These are phyloP conservation scores for Alloplasta piceator DNA, from an alignment of 2,888 invertebrate species.

Conservation along the genomic window DNA sequence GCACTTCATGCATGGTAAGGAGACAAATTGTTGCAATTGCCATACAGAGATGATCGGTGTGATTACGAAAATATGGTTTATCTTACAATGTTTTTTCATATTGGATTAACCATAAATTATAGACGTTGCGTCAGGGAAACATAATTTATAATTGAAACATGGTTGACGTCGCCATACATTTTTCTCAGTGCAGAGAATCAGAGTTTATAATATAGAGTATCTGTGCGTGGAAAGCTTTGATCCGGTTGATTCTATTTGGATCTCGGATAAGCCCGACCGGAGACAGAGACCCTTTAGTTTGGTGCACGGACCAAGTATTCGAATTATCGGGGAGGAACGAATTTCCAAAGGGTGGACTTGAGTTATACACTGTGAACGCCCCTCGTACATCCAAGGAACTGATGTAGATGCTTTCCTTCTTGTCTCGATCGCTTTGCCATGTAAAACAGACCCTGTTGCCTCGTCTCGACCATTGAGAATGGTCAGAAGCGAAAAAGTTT, in stretches of 20 bases:
- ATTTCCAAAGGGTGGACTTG: slow-evolving; percentile 53
- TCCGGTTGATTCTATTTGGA: slow-evolving; percentile 60
- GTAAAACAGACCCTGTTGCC: slow-evolving; percentile 73
- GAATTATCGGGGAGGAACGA: slow-evolving; percentile 54
- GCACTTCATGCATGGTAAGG: no score
- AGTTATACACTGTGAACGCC: slow-evolving; percentile 27
- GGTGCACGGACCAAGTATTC: slow-evolving; percentile 25
- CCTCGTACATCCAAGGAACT: slow-evolving; percentile 3
- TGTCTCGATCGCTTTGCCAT: slow-evolving; percentile 73
- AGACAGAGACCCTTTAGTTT: slow-evolving; percentile 21
- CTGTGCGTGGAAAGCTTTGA: slow-evolving; percentile 44
- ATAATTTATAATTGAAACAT: no score
- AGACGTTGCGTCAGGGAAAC: no score
- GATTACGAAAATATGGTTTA: no score
- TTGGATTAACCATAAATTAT: no score
- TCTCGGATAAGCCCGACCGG: slow-evolving; percentile 37
- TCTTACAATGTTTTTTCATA: no score
- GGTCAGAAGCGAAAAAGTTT: slow-evolving; percentile 68
- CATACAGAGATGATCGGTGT: no score
- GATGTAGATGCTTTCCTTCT: neutral
- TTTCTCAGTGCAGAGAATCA: no score
- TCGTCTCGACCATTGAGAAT: slow-evolving; percentile 69
- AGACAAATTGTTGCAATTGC: no score
- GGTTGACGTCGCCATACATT: no score
- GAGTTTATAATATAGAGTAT: slow-evolving; percentile 49